These are phyloP conservation scores for Dorcus parallelipipedus DNA, from an alignment of 2,888 invertebrate species.

Conservation along the genomic window DNA sequence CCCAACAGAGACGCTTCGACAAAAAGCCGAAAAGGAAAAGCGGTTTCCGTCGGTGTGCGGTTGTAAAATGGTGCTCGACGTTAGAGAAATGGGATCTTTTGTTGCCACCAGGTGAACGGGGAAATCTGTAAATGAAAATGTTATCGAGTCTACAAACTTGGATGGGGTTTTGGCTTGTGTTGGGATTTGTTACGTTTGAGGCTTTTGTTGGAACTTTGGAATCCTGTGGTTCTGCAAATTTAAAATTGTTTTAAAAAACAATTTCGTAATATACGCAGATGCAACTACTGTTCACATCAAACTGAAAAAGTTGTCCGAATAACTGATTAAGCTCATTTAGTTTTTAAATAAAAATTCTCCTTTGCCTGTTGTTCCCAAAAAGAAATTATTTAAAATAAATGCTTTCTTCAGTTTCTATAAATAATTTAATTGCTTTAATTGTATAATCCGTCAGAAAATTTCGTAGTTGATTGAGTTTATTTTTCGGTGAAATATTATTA, in stretches of 20 bases:
- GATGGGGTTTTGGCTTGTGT: conserved; percentile 23
- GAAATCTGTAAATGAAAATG: conserved; percentile 43
- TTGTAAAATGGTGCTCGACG: conserved; percentile 36
- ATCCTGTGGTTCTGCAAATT: no score
- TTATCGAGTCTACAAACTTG: conserved; percentile 32
- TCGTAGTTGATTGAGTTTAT: no score
- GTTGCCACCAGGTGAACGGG: conserved; percentile 39
- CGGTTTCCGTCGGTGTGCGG: conserved; percentile 32
- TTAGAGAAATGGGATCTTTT: conserved; percentile 37
- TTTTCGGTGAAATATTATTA: no score
- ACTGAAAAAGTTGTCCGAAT: no score
- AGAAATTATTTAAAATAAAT: no score
- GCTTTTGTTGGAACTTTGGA: background rate
- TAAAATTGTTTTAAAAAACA: no score
- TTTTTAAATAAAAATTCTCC: background rate
- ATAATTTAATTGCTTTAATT: no score
- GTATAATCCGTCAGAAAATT: no score
- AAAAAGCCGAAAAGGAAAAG: conserved; percentile 26
- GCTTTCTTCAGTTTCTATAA: no score
- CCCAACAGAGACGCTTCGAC: background rate
- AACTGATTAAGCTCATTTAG: background rate
- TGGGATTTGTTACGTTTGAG: conserved; percentile 19
- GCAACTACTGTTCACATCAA: no score
- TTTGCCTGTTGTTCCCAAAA: background rate
- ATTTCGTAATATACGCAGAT: no score